phyloP scores from a whole-genome alignment of 2,888 invertebrate genomes.

The Corythucha ciliata region DNA sequence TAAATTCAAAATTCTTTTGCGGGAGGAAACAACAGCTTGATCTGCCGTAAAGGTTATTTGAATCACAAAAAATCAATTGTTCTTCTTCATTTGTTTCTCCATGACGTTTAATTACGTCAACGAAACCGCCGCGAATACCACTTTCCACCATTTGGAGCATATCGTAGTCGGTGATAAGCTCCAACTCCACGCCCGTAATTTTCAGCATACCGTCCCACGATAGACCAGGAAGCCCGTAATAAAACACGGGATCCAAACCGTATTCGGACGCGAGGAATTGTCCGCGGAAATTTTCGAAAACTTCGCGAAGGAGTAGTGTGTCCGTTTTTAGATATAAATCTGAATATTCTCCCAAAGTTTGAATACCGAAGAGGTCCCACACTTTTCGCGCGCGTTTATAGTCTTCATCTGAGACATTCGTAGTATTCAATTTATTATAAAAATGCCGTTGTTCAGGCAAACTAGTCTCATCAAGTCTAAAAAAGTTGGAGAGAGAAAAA shows the following conservation, averaged over 20 bases:
- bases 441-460: conserved; percentile 35
- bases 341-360: conserved; percentile 38
- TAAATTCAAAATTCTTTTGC: conserved; percentile 18
- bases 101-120: too few relatives aligned
- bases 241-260: conserved; percentile 23
- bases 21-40: not conserved
- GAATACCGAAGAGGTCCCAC: conserved; percentile 38
- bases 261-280: not conserved
- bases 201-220: conserved; percentile 14
- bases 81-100: not conserved
- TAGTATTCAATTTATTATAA: conserved; percentile 33
- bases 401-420: conserved; percentile 33
- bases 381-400: conserved; percentile 39
- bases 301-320: conserved; percentile 24
- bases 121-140: conserved; percentile 25
- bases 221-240: conserved; percentile 23
- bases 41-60: conserved; percentile 24
- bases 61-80: conserved; percentile 13
- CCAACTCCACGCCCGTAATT: conserved; percentile 22
- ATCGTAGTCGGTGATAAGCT: conserved; percentile 26
- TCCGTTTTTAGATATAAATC: conserved; percentile 24
- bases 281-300: conserved; percentile 29
- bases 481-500: too few relatives aligned
- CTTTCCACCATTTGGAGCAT: conserved; percentile 26
- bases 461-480: conserved; percentile 14